phyloP scores from a whole-genome alignment of 2,797 vertebrate species.

The Austrolebias charrua region DNA sequence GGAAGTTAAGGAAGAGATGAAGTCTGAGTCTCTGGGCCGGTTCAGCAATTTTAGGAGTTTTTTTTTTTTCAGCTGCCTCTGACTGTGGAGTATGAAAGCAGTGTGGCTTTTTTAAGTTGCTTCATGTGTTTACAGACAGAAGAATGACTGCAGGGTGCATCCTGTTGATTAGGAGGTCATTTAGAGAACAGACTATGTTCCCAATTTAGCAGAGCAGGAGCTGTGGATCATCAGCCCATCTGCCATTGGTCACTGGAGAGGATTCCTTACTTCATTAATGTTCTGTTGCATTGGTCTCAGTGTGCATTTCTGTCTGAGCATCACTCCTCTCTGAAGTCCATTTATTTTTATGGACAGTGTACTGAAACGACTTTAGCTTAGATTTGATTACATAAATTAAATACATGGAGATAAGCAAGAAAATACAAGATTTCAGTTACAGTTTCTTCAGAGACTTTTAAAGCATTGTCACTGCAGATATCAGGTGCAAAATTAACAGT shows the following conservation, averaged over 20 bases:
- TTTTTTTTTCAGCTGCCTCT: conserved; percentile 50
- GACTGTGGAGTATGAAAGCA: conserved; percentile 47
- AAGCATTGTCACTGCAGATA: neutral
- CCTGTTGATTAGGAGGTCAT: conserved; percentile 69
- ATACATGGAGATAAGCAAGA: conserved; percentile 7
- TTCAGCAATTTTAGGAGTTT: conserved; percentile 58
- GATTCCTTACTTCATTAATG: conserved; percentile 43
- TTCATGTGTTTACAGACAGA: conserved; percentile 48
- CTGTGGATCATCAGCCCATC: conserved; percentile 60
- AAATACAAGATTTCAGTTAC: conserved; percentile 13
- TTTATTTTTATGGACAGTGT: conserved; percentile 7
- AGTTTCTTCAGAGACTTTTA: conserved; percentile 11
- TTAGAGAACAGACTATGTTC: conserved; percentile 64
- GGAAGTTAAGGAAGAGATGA: conserved; percentile 29
- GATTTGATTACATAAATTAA: conserved; percentile 29
- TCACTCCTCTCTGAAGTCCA: neutral
- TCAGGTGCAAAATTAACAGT: conserved; percentile 10
- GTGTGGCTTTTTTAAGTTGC: conserved; percentile 50
- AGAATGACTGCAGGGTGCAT: conserved; percentile 70
- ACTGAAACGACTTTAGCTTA: conserved; percentile 13
- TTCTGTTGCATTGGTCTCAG: conserved; percentile 19
- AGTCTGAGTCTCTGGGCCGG: conserved; percentile 53
- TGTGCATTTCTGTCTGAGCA: conserved; percentile 14
- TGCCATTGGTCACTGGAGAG: conserved; percentile 54
- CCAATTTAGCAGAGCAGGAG: conserved; percentile 61